Evolutionary conservation across 1,140 invertebrate genomes (phyloP).

Genomic region (Panagrolaimus sp.): DNA sequence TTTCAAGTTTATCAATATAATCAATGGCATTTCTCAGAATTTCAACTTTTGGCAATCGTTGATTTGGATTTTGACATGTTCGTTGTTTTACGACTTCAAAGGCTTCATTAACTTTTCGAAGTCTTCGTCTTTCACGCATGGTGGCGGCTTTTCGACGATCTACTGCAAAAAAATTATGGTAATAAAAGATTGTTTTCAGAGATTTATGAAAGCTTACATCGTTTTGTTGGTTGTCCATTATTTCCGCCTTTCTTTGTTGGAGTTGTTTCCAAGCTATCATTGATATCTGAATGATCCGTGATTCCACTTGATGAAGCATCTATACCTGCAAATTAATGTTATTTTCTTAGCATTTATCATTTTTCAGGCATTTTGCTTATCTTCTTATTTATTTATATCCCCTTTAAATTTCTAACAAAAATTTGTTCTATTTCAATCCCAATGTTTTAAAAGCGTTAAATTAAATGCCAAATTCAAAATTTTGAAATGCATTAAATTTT

Average conservation of each 20-base stretch:
- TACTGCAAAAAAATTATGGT: conserved; percentile 64
- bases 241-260: not conserved
- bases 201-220: not conserved
- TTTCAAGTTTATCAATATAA: conserved; percentile 88
- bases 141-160: conserved; percentile 93
- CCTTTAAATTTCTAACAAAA: too few relatives aligned
- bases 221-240: not conserved
- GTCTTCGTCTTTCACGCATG: conserved; percentile 77
- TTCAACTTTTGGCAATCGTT: conserved; percentile 90
- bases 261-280: not conserved
- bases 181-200: conserved; percentile 57
- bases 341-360: too few relatives aligned
- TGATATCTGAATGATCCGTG: not conserved
- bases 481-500: too few relatives aligned
- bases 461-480: too few relatives aligned
- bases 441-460: too few relatives aligned
- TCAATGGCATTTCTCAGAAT: conserved; percentile 93
- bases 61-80: conserved; percentile 86
- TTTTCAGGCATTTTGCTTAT: too few relatives aligned
- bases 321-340: not conserved
- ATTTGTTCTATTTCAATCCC: too few relatives aligned
- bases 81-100: conserved; percentile 86
- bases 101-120: conserved; percentile 94
- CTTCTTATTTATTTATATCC: too few relatives aligned
- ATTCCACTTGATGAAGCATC: not conserved